Evolutionary conservation across 2,797 vertebrate genomes (phyloP), one percentile per base, ranked within the genome.

Genomic region (Lithobates sylvaticus): DNA sequence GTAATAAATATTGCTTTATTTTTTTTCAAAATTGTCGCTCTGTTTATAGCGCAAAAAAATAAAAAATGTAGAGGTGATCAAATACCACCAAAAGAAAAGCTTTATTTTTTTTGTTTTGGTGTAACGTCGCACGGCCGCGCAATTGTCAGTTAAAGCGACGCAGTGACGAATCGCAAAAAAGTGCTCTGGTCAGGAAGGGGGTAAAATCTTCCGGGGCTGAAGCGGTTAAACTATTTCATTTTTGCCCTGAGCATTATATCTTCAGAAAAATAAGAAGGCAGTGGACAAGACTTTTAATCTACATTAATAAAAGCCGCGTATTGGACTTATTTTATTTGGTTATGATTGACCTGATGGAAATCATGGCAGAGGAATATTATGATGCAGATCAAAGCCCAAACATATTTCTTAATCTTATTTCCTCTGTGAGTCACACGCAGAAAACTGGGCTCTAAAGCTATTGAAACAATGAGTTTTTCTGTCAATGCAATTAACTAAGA

Each of bases 331-430:
- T 82, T 65, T 65, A 82, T 73, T 74, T 4, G 18, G 3, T 73
- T 65, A 64, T 72, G n/a, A 29, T 74, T 74, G 70, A 82, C 34
- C 80, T 44, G 26, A 18, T 65, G 34, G 23, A 16, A 84, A 39
- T 58, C 44, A 36, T 54, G 58, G n/a, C 3, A 78, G 71, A 50
- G 67, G n/a, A 58, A 73, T 84, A 79, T 71, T 34, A 3, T 80
- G 15, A 85, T 54, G 34, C 39, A 74, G 54, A 50, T 73, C 58
- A 72, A 64, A 74, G 26, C 23, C 18, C 13, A 5, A 64, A 58
- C 69, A 18, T 15, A 36, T 54, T 85, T 79, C 27, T 58, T 74
- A 69, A 79, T 72, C 69, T 68, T 10, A 85, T 80, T 75, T 79
- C 70, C 71, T 80, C 65, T 75, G 29, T 42, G 13, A 78, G 29